Base-by-base conservation (phyloP, 2,888 invertebrate genomes). In the Selenia dentaria region DNA sequence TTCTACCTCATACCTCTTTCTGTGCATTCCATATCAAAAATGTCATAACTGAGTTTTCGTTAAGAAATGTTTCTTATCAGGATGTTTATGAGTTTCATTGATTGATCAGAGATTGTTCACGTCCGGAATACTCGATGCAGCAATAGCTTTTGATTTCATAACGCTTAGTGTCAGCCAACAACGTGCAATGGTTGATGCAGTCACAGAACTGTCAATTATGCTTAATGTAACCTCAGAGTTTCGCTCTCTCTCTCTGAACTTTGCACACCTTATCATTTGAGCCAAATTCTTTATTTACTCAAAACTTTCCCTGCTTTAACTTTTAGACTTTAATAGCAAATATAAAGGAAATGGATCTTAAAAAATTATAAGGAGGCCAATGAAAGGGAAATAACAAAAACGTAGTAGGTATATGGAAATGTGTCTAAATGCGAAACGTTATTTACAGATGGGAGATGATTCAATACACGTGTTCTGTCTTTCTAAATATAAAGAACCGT, bases 401-500 rank as follows among this genome's bases (percentile, higher is more conserved):
- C 8, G 22, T 22, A 8, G 22, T 64, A 44, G 58, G 66, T 61
- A 67, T 71, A 64, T 70, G 75, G 74, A 77, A 80, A 74, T 70
- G 72, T 70, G 72, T 66, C 64, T 69, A 73, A 66, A 64, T 67
- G 56, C 64, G 56, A 57, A 68, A 69, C 68, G 60, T 70, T 25
- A 40, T 68, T 72, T 77, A 74, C 70, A 74, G 60, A 67, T 56
- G 61, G 67, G 74, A 22, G 22, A 81, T 83, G 83, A 85, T 80
- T 83, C 82, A 84, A 75, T 81, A 74, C 78, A 79, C 81, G 78
- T 84, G 84, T 78, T 79, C 61, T 51, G 57, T 71, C 70, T 74
- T 69, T 79, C 79, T 83, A 81, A 83, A 84, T 80, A 77, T 79
- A 85, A 81, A 82, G 75, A 72, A 81, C 80, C 83, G 85, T 83